These are phyloP conservation scores for Anagyrus pseudococci DNA, from an alignment of 2,888 invertebrate genomes.

Conservation along the genomic window DNA sequence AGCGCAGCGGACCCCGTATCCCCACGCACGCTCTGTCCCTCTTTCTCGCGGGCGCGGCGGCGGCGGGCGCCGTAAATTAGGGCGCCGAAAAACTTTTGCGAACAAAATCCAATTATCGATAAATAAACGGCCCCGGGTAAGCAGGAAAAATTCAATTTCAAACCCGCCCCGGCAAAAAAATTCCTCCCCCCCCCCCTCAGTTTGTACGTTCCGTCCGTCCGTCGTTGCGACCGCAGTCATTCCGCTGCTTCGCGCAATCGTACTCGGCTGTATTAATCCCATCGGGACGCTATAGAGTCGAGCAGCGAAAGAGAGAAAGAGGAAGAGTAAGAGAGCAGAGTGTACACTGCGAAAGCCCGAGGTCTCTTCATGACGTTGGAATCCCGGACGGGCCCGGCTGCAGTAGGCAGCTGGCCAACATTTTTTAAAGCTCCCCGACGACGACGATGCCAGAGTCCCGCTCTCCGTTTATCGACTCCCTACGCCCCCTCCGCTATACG, in stretches of 20 bases:
- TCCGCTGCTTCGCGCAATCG: neutral
- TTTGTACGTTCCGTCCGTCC: neutral
- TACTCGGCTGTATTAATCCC: slow-evolving; percentile 28
- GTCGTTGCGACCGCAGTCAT: neutral
- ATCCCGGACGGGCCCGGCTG: no score
- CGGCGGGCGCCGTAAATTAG: slow-evolving; percentile 29
- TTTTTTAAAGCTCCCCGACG: slow-evolving; percentile 22
- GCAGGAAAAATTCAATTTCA: slow-evolving; percentile 33
- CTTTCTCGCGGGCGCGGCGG: no score
- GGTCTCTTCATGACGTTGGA: no score
- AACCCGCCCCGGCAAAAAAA: slow-evolving; percentile 6
- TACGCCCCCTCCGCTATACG: no score
- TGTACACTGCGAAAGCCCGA: no score
- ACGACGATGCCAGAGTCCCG: neutral
- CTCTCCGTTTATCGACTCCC: slow-evolving; percentile 8
- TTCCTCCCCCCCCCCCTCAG: neutral
- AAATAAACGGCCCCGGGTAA: slow-evolving; percentile 22
- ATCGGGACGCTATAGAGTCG: neutral
- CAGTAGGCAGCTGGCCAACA: slow-evolving; percentile 27
- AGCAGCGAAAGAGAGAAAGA: no score
- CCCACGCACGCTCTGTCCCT: no score
- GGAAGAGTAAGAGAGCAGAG: no score
- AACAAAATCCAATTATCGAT: slow-evolving; percentile 36
- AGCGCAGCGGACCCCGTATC: no score
- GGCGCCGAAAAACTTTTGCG: slow-evolving; percentile 32